Base-by-base conservation (phyloP, 92 coral and sea anemone species). In the Ricordea florida region DNA sequence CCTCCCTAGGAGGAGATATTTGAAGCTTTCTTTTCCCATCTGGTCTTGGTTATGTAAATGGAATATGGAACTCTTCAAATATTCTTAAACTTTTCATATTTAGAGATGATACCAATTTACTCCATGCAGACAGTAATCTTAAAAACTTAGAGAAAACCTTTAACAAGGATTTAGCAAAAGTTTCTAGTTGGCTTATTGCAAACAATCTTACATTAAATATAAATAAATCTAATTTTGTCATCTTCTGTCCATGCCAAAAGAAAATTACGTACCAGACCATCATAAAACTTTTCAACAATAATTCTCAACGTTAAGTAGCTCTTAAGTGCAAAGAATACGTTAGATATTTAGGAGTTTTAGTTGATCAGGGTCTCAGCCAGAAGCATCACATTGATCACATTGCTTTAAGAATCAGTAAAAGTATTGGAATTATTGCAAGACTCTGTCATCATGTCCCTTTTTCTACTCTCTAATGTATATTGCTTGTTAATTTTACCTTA, bases 21-120 rank as follows among this genome's bases (percentile, higher is more conserved):
- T n/a, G n/a, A n/a, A n/a, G n/a, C n/a, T n/a, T n/a, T n/a, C n/a
- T n/a, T n/a, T n/a, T n/a, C n/a, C n/a, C n/a, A n/a, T n/a, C n/a
- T n/a, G n/a, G n/a, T 83, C 35, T 45, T 81, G 29, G 11, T 76
- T 14, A 83, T 38, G 34, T 66, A 8, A 75, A 75, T 58, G 89
- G 76, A 26, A 60, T 83, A 42, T 49, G 47, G 26, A 53, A 64
- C 48, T 66, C 69, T 32, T 62, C 88, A 8, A 24, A 41, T 4
- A 50, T 6, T 10, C 44, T 82, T 15, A 31, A 75, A 0, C 55
- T 82, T 52, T 74, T 46, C 28, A 10, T 84, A 1, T 78, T 84
- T 78, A 76, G 83, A 42, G 88, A 75, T 37, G 89, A 83, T 51
- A 70, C 89, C 37, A 76, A 66, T 46, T 29, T 83, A 34, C 79